These are phyloP conservation scores for Dione vanillae DNA, from an alignment of 2,888 invertebrate genomes.

Conservation along the genomic window DNA sequence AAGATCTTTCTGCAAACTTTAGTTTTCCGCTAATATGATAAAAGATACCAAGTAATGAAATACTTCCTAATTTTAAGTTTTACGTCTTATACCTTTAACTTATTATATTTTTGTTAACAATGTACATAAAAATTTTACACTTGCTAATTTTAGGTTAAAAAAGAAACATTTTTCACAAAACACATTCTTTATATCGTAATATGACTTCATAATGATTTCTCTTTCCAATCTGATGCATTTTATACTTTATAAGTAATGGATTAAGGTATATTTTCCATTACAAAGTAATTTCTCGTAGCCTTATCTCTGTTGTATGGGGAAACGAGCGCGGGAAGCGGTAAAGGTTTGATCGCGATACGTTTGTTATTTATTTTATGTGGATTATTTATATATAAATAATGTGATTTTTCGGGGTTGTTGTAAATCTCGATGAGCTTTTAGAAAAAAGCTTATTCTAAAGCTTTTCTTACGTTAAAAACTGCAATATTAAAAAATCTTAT, in stretches of 20 bases:
- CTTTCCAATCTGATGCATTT: constrained; percentile 2
- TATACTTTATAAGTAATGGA: neutral
- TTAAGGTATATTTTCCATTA: constrained; percentile 13
- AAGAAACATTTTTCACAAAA: neutral
- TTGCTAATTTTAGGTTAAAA: neutral
- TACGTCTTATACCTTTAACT: too few relatives aligned
- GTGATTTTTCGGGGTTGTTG: neutral
- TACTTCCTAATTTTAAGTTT: too few relatives aligned
- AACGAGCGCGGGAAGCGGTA: constrained; percentile 31
- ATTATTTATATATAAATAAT: neutral
- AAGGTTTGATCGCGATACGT: constrained; percentile 17
- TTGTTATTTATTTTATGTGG: constrained; percentile 4
- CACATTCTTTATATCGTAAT: neutral
- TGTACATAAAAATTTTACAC: neutral
- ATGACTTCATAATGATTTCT: neutral
- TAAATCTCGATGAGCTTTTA: neutral
- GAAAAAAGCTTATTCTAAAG: neutral
- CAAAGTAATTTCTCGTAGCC: constrained; percentile 21
- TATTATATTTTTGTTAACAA: too few relatives aligned
- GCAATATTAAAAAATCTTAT: too few relatives aligned
- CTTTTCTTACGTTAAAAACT: too few relatives aligned
- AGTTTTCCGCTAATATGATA: too few relatives aligned
- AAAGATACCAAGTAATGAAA: too few relatives aligned
- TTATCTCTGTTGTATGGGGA: constrained; percentile 41
- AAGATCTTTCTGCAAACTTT: too few relatives aligned